Base-by-base conservation (phyloP, 2,113 vertebrate species). In the Marmota monax region DNA sequence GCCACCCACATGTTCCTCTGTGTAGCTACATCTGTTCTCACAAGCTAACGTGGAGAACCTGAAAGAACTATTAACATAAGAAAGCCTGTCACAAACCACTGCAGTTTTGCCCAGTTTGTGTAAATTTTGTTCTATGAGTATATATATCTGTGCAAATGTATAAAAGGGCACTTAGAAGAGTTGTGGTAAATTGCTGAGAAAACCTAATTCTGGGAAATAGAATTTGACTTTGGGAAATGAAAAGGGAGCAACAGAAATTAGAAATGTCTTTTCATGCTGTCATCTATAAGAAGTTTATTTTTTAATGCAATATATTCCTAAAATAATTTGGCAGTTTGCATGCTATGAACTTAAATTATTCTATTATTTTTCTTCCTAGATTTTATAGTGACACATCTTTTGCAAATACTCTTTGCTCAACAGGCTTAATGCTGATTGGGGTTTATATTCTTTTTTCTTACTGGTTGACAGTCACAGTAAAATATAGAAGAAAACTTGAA, bases 391-490 rank as follows among this genome's bases (percentile, higher is more conserved):
- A 70, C 32, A 18, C 39, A 51, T 25, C 23, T 58, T 79, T 80
- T 48, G 18, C 67, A 92, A 93, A 77, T 18, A 58, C 77, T 95
- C 32, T 92, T 90, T 91, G 18, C 48, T 70, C 48, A 70, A 16
- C 53, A 29, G 9, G 4, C 48, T 76, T 78, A 94, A 84, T 51
- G 20, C 4, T 77, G 37, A 67, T 3, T 78, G 56, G 27, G 67
- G 77, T 82, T 93, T 77, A 77, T 56, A 22, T 13, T 77, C 69
- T 84, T 84, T 70, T 95, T 80, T 79, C n/a, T 90, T 84, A 34
- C 20, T 4, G 37, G 67, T 34, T 79, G 27, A 65, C 34, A 86
- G 76, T 61, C 63, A 85, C 6, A 92, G 48, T 51, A 92, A 89
- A 92, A 37, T n/a, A 13, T 70, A 56, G 63, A 83, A 56, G 11